Conservation (phyloP, 1,140 invertebrate genomes). For the Streblospio benedicti region DNA sequence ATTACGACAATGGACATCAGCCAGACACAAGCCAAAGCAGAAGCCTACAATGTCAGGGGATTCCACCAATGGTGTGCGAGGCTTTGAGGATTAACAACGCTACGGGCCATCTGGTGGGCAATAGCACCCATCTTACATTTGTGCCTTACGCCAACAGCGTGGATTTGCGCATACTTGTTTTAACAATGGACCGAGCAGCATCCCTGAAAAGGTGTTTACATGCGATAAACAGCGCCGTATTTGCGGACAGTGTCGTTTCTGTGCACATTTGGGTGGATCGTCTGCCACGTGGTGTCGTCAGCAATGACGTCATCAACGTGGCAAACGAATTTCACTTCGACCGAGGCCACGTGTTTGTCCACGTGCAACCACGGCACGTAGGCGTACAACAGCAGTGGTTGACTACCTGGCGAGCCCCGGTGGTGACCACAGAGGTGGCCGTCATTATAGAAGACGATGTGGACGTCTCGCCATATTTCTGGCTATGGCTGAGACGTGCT, state of each 20-base stretch:
- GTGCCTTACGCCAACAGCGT: too few species aligned
- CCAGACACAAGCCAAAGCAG: too few species aligned
- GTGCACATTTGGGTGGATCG: neutral
- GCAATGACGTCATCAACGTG: neutral
- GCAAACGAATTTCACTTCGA: conserved; percentile 23
- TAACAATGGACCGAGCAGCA: neutral
- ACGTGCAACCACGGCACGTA: conserved; percentile 24
- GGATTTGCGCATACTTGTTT: neutral
- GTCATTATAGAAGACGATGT: conserved; percentile 34
- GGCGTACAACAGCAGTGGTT: conserved; percentile 33
- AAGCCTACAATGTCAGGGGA: too few species aligned
- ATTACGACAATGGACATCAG: too few species aligned
- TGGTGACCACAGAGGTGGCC: conserved; percentile 26
- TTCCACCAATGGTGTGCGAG: too few species aligned
- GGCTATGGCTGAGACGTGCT: conserved; percentile 26
- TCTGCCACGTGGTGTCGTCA: too few species aligned
- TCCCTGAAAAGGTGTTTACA: neutral
- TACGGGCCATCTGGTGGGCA: too few species aligned
- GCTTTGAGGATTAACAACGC: too few species aligned
- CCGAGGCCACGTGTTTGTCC: conserved; percentile 21
- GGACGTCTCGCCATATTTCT: conserved; percentile 30
- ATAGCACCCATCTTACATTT: too few species aligned
- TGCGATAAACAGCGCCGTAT: neutral
- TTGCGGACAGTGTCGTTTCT: neutral
- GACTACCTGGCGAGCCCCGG: conserved; percentile 23